Evolutionary conservation across 2,113 vertebrate genomes (phyloP).

Genomic region (Aphelocoma coerulescens): DNA sequence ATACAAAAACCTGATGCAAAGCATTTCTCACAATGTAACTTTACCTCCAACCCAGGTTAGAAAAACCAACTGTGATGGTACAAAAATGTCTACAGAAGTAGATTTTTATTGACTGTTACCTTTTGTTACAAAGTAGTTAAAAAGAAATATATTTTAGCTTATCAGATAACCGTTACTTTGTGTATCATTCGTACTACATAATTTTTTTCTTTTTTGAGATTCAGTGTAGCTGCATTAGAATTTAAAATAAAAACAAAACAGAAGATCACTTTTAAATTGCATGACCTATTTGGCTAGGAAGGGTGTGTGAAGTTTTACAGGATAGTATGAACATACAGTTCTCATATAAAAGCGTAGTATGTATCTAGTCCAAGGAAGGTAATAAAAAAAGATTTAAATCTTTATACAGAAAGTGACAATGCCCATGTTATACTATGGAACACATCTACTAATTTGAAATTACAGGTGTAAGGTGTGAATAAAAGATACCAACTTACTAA

Average conservation of each 20-base stretch:
- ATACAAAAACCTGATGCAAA: conserved; percentile 8
- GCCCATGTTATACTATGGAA: conserved; percentile 72
- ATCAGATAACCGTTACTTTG: conserved; percentile 24
- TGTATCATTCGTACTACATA: conserved; percentile 24
- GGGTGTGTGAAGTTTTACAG: conserved; percentile 38
- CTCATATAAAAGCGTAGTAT: conserved; percentile 51
- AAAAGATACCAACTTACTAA: conserved; percentile 70
- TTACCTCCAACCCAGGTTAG: conserved; percentile 23
- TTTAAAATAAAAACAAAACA: conserved; percentile 27
- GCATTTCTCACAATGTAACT: background rate
- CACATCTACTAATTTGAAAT: conserved; percentile 65
- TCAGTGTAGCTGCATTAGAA: conserved; percentile 45
- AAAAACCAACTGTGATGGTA: conserved; percentile 24
- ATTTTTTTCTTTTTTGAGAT: conserved; percentile 23
- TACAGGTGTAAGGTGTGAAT: conserved; percentile 65
- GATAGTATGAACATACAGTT: conserved; percentile 45
- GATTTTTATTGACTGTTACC: conserved; percentile 66
- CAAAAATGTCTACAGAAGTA: conserved; percentile 70
- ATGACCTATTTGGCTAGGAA: conserved; percentile 53
- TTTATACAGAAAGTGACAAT: conserved; percentile 77
- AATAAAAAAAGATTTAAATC: conserved; percentile 67
- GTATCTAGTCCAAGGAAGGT: conserved; percentile 65
- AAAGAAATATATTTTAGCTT: conserved; percentile 49
- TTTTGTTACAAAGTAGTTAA: conserved; percentile 68
- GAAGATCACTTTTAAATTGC: conserved; percentile 31